Base-by-base conservation (phyloP, 2,797 vertebrate species). In the Lacerta viridis region DNA sequence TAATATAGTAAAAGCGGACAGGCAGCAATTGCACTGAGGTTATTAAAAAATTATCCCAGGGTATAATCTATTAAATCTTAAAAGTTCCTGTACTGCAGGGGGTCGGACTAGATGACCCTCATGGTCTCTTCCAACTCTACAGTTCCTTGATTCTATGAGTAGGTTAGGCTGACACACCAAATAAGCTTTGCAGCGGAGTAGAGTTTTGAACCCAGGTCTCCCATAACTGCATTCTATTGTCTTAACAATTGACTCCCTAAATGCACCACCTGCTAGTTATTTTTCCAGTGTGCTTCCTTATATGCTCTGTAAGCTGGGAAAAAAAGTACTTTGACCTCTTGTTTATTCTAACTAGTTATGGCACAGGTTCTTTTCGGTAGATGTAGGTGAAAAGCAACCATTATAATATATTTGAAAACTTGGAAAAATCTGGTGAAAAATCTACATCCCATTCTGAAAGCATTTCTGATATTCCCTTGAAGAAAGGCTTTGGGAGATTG, bases 301-400 rank as follows among this genome's bases (percentile, higher is more conserved):
- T 20, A 69, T 78, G 36, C 2, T 61, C 41, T n/a, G 25, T 5
- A 88, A 91, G 23, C 2, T 7, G 4, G 41, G 20, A 78, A 90
- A 80, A 80, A 3, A 1, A 11, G 0, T 1, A 0, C 80, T 86
- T 90, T 29, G 46, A 83, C 55, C 88, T 84, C 66, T 77, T 68
- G 50, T 87, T 93, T 89, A 87, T 43, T 84, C 20, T 79, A 17
- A 71, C 84, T 79, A 92, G 25, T 27, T 83, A 79, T n/a, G 85
- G 80, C 41, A 23, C 25, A 78, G 33, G 1, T 1, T 85, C 59
- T 64, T 91, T 92, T 71, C 41, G 76, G 66, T 46, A 87, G 77
- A 92, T 1, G 66, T 50, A 71, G 46, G 84, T 66, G 87, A 92
- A 93, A 89, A 80, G 88, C 80, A 87, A 39, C 46, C 64, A 8